phyloP scores from a whole-genome alignment of 2,888 invertebrate species.

The Dexiosoma caninum region DNA sequence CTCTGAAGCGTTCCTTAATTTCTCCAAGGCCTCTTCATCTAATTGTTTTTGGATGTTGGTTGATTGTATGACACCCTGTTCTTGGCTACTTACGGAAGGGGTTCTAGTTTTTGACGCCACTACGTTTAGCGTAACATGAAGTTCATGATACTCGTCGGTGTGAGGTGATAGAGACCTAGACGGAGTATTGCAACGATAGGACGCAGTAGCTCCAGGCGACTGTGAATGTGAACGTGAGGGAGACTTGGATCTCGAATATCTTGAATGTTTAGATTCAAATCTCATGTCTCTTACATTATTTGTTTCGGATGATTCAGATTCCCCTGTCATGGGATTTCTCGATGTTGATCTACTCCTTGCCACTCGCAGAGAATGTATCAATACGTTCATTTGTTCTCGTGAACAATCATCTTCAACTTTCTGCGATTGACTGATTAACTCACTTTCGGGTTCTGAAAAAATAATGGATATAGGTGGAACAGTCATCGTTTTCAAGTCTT shows the following conservation, averaged over 20 bases:
- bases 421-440: background rate
- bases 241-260: conserved; percentile 49
- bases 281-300: no score
- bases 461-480: conserved; percentile 50
- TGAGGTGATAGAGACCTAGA: conserved; percentile 63
- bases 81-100: conserved; percentile 65
- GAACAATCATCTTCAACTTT: conserved; percentile 32
- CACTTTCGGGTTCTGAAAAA: background rate
- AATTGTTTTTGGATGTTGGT: conserved; percentile 68
- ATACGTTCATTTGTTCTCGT: conserved; percentile 47
- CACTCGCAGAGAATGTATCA: conserved; percentile 61
- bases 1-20: conserved; percentile 69
- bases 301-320: no score
- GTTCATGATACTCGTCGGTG: conserved; percentile 67
- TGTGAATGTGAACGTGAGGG: conserved; percentile 52
- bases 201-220: conserved; percentile 4
- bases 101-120: conserved; percentile 67
- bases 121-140: conserved; percentile 70
- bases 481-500: background rate
- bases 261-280: no score
- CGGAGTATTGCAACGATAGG: conserved; percentile 67
- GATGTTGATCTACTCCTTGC: conserved; percentile 59
- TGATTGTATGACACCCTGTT: conserved; percentile 67
- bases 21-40: conserved; percentile 71
- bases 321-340: conserved; percentile 64